These are phyloP conservation scores for Caenorhabditis sp. DNA, from an alignment of 2,888 invertebrate species.

Conservation along the genomic window DNA sequence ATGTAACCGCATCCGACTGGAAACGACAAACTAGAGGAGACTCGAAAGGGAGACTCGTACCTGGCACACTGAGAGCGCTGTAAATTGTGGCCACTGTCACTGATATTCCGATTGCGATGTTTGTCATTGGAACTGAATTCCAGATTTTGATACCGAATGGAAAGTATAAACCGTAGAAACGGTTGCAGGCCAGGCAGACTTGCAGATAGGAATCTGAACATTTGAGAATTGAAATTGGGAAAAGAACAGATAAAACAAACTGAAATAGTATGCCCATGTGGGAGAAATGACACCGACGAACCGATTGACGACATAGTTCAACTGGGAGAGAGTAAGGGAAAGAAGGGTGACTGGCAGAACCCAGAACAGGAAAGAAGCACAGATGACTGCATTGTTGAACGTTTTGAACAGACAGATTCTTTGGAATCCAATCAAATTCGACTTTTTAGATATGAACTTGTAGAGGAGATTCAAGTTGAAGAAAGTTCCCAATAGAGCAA, in stretches of 20 bases:
- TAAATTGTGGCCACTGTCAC: too few species aligned
- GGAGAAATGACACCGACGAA: conserved; percentile 4
- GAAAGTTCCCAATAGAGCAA: conserved; percentile 16
- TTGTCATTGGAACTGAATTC: conserved; percentile 30
- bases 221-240: neutral
- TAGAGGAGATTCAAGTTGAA: conserved; percentile 20
- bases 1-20: conserved; percentile 30
- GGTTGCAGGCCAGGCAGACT: conserved; percentile 35
- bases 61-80: conserved; percentile 19
- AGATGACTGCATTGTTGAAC: conserved; percentile 18
- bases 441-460: conserved; percentile 6
- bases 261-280: neutral
- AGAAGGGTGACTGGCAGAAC: conserved; percentile 36
- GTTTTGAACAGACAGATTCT: conserved; percentile 39
- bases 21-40: neutral
- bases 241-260: neutral
- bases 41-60: neutral
- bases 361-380: conserved; percentile 43
- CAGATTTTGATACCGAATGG: too few species aligned
- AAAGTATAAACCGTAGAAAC: too few species aligned
- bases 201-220: conserved; percentile 22
- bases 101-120: too few species aligned
- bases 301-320: conserved; percentile 11
- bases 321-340: conserved; percentile 6
- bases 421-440: conserved; percentile 24